Base-by-base conservation (phyloP, 2,797 vertebrate genomes). In the Alosa sapidissima region DNA sequence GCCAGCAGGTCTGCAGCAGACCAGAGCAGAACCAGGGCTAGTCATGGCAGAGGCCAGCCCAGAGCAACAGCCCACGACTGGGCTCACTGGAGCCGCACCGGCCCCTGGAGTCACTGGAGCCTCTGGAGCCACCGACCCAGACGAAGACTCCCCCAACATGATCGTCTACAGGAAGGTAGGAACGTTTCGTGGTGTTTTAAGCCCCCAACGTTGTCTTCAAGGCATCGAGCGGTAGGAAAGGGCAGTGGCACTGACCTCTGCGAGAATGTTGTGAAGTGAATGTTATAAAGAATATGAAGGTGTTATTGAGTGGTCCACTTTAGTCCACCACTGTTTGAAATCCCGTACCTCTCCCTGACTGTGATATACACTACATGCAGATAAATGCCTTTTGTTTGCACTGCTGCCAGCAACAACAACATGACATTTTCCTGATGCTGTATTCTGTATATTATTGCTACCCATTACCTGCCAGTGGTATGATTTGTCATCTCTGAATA, bases 151-250 rank as follows among this genome's bases (percentile, higher is more conserved):
- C 84, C 98, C 98, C 9, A 99, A 99, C 89, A 99, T 98, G 98
- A 99, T 99, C 2, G 96, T 97, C 93, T 99, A 98, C 96, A 96
- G 97, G 93, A 99, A 99, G 96, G 98, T 99, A 97, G 92, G 94
- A 88, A 97, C 28, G 28, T n/a, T n/a, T n/a, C n/a, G n/a, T n/a
- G n/a, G n/a, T n/a, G n/a, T n/a, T n/a, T n/a, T n/a, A n/a, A n/a
- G n/a, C 28, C 28, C 28, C 28, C 28, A 28, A 28, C 1, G 28
- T 28, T 28, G 28, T 28, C 28, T 28, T 28, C 28, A 28, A 28
- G 28, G 28, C 28, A 28, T 28, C 28, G 28, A 28, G 28, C 28
- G 0, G 28, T 28, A 28, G 92, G 94, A 88, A 97, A 92, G 94
- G 87, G 36, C 4, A 47, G 19, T 47, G 72, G 24, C 24, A 24